Base-by-base conservation (phyloP, 1,140 invertebrate genomes). In the Phenacoccus solenopsis region DNA sequence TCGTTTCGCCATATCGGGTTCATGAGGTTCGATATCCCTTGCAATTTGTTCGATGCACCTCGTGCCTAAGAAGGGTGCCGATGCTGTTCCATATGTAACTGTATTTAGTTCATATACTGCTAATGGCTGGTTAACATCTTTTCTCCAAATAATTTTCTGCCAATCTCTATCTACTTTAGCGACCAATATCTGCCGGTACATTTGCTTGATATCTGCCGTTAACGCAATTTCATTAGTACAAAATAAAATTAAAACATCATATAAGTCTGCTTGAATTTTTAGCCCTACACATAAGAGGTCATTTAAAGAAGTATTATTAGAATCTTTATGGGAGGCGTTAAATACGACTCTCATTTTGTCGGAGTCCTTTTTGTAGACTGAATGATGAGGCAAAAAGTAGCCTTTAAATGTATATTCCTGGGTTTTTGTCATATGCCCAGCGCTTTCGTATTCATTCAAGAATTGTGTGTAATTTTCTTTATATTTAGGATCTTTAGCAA, bases 41-140 rank as follows among this genome's bases (percentile, higher is more conserved):
- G 38, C 20, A 24, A 69, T 10, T 49, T 22, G 38, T 69, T 25
- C 22, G 10, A 69, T n/a, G 21, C 68, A 69, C 10, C 22, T 35
- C 3, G 68, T 69, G 20, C 22, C 10, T 25, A 69, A 49, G 27
- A 56, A 69, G 7, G 68, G 56, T 16, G 68, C 38, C 7, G 68
- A 22, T 16, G 49, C 13, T 9, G 35, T n/a, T 27, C 35, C 68
- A 22, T 69, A 69, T 25, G 38, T 69, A 9, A 69, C 20, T 30
- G 68, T 69, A 25, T 69, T 69, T 57, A 69, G 28, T 12, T 27
- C 32, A 57, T 57, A 69, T 49, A 69, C 49, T 20, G 38, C 24
- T 28, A 69, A 28, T 35, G 21, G 38, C 4, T n/a, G 3, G 13
- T 69, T 35, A 1, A 35, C 24, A 16, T 27, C n/a, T 0, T 21